Evolutionary conservation across 64 coral and sea anemone genomes (phyloP), one percentile per base, ranked within the genome.

Genomic region (Montipora foliosa): DNA sequence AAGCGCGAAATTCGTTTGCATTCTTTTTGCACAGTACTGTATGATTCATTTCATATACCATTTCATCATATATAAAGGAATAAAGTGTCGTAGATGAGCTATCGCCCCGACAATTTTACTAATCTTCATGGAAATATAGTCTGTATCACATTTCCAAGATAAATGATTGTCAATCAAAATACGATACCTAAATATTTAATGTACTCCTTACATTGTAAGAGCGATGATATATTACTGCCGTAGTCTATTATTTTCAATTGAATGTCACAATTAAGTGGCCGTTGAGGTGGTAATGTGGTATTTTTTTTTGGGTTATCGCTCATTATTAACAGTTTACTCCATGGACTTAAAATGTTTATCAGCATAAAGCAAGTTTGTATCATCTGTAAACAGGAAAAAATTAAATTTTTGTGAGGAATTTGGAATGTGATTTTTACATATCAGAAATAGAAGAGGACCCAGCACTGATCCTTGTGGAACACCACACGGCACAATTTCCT

Each of bases 381-480:
- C 73, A 75, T 75, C 73, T 29, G 73, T 29, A 10, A 76, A 44
- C 44, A 76, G 22, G 37, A 76, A 21, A 76, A 76, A 76, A 8
- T 76, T 76, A 37, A 76, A 76, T 10, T 71, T 92, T 46, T 74
- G 90, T 74, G 67, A 50, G 9, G 37, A 45, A 74, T 55, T 55
- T 73, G 67, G 70, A 58, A 75, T 70, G 14, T 74, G 68, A 75
- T 83, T 84, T 58, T 84, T 20, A 92, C 25, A 84, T 83, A 84
- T 84, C 46, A 92, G 79, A 84, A 92, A 92, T 53, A 81, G 81
- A 29, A 94, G 44, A 53, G 78, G 75, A 66, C 92, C 84, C 80
- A 94, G 67, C 49, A 88, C 87, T 53, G 52, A 55, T 55, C 52
- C 52, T 55, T 55, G 52, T 55, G 52, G 52, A 55, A 91, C 78